Percentiles rank a stretch among this genome's conserved stretches.
phyloP scores from a whole-genome alignment of 2,797 vertebrate species.

The Microtus californicus region DNA sequence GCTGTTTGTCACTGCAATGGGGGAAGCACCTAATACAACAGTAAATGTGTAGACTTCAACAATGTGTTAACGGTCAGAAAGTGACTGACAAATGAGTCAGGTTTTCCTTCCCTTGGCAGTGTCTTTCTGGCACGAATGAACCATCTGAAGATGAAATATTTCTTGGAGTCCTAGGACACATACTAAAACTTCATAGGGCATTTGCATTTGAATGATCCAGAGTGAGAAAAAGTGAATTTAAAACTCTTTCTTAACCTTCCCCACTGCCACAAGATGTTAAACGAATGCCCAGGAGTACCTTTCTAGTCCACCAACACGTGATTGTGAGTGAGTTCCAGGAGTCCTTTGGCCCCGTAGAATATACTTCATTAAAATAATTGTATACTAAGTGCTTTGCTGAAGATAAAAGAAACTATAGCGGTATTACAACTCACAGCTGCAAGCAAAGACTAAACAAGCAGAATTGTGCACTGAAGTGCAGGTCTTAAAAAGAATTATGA shows the following conservation, averaged over 20 bases:
- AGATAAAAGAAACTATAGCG: constrained; percentile 49
- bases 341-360: constrained; percentile 28
- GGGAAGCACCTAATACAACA: neutral
- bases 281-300: constrained; percentile 51
- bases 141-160: constrained; percentile 62
- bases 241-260: constrained; percentile 44
- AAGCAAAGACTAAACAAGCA: constrained; percentile 10
- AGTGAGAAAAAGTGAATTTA: constrained; percentile 14
- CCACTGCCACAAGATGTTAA: constrained; percentile 53
- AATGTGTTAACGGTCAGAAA: constrained; percentile 63
- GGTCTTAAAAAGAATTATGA: neutral
- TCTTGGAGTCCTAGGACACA: constrained; percentile 59
- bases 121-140: constrained; percentile 66
- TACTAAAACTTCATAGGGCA: constrained; percentile 23
- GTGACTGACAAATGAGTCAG: constrained; percentile 51
- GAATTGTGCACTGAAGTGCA: neutral
- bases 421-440: constrained; percentile 6
- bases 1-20: neutral
- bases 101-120: constrained; percentile 61
- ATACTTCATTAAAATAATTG: constrained; percentile 66
- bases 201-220: constrained; percentile 68
- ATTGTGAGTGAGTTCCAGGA: constrained; percentile 62
- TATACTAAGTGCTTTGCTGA: constrained; percentile 47
- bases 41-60: constrained; percentile 31
- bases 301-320: neutral